phyloP scores from a whole-genome alignment of 2,113 vertebrate genomes.

The Chelonoidis abingdonii region DNA sequence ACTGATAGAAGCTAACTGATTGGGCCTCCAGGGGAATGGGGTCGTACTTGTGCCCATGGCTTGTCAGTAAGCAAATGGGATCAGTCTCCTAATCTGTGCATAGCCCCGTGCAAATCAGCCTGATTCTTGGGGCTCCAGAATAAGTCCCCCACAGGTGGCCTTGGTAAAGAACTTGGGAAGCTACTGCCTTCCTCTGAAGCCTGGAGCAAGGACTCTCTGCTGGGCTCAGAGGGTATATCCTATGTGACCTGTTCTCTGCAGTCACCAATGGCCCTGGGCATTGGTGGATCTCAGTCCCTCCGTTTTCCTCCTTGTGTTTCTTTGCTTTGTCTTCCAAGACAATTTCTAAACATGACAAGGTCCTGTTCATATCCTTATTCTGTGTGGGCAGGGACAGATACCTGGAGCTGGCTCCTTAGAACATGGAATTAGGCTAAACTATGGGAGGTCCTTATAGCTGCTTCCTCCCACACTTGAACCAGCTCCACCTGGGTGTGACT shows the following conservation, averaged over 20 bases:
- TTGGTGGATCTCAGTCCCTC: neutral
- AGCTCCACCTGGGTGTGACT: neutral
- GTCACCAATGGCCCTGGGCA: neutral
- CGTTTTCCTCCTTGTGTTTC: neutral
- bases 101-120: neutral
- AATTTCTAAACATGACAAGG: accelerated
- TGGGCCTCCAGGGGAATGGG: accelerated
- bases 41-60: neutral
- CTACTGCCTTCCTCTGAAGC: neutral
- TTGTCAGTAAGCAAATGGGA: neutral
- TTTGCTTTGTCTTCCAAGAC: too few relatives aligned
- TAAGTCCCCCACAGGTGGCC: neutral
- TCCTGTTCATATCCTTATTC: neutral
- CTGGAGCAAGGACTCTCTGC: too few relatives aligned
- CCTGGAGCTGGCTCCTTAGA: neutral
- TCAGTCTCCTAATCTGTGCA: neutral
- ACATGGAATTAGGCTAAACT: neutral
- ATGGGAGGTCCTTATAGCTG: constrained; percentile 50
- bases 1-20: accelerated
- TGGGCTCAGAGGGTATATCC: too few relatives aligned
- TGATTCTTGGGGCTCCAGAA: neutral
- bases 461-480: constrained; percentile 44
- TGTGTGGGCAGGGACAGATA: constrained; percentile 26
- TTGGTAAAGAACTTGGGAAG: neutral
- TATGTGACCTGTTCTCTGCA: too few relatives aligned